Percentiles rank a stretch among this genome's conserved stretches.
phyloP scores from a whole-genome alignment of 2,113 vertebrate species.

The Cyanoramphus novaezelandiae region DNA sequence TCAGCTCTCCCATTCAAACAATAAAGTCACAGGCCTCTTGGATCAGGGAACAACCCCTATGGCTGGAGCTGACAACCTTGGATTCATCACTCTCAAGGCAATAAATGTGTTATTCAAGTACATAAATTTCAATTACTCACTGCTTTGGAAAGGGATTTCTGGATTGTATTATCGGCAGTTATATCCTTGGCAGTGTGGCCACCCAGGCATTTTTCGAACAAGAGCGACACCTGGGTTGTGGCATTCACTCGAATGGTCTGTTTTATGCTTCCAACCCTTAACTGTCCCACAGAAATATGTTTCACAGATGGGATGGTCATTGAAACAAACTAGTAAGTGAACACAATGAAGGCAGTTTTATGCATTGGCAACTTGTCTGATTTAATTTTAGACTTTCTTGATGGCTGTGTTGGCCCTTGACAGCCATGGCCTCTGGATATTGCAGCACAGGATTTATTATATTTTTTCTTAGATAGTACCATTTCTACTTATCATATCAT shows the following conservation, averaged over 20 bases:
- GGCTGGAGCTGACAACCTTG: slow-evolving; percentile 42
- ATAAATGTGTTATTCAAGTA: slow-evolving; percentile 48
- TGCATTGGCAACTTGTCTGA: slow-evolving; percentile 61
- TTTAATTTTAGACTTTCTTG: slow-evolving; percentile 66
- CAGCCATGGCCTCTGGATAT: slow-evolving; percentile 35
- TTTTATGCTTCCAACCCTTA: slow-evolving; percentile 31
- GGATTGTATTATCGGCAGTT: slow-evolving; percentile 21
- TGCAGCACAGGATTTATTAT: background rate
- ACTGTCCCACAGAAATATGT: slow-evolving; percentile 60
- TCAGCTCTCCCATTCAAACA: slow-evolving; percentile 5
- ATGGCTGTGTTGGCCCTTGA: slow-evolving; percentile 49
- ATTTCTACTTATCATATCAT: background rate
- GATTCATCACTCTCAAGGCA: background rate
- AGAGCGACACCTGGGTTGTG: slow-evolving; percentile 47
- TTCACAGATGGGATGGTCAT: slow-evolving; percentile 66
- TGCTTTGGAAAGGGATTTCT: slow-evolving; percentile 47
- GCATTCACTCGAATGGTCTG: background rate
- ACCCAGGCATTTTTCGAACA: slow-evolving; percentile 36
- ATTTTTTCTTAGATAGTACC: background rate
- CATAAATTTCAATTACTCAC: slow-evolving; percentile 26
- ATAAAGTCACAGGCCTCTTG: slow-evolving; percentile 22
- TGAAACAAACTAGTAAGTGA: slow-evolving; percentile 59
- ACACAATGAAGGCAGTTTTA: slow-evolving; percentile 52
- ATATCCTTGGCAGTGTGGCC: slow-evolving; percentile 23
- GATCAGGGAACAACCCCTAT: slow-evolving; percentile 24